Conservation (phyloP, 2,888 invertebrate species). For the Oscheius sp. region DNA sequence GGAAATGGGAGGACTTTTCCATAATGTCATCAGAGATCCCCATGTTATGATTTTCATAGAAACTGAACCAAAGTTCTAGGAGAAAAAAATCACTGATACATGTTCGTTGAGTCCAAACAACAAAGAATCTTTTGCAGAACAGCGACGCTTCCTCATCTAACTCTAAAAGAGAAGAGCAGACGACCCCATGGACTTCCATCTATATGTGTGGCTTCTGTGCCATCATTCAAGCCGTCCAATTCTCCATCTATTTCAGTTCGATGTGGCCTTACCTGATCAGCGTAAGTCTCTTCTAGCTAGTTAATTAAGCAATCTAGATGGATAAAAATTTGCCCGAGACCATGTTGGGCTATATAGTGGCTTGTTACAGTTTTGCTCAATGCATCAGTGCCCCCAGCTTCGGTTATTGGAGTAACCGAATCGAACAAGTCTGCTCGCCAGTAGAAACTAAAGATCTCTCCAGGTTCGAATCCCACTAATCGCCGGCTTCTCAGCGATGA, state of each 20-base stretch:
- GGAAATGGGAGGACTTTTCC: background rate
- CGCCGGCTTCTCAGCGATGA: constrained; percentile 46
- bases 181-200: constrained; percentile 47
- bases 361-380: constrained; percentile 47
- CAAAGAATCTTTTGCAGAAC: too few relatives aligned
- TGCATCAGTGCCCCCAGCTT: constrained; percentile 42
- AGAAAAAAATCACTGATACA: too few relatives aligned
- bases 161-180: background rate
- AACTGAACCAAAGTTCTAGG: too few relatives aligned
- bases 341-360: constrained; percentile 45
- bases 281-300: background rate
- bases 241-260: constrained; percentile 47
- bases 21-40: too few relatives aligned
- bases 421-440: constrained; percentile 37
- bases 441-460: background rate
- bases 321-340: constrained; percentile 40
- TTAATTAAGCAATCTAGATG: constrained; percentile 30
- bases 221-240: constrained; percentile 49
- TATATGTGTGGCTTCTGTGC: constrained; percentile 45
- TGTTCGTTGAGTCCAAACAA: too few relatives aligned
- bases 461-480: constrained; percentile 39
- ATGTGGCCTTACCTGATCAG: constrained; percentile 48
- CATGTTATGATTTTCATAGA: too few relatives aligned
- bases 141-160: constrained; percentile 3
- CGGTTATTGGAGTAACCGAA: constrained; percentile 47